These are phyloP conservation scores for Drosophila leonis DNA, from an alignment of 2,888 invertebrate species.

Conservation along the genomic window DNA sequence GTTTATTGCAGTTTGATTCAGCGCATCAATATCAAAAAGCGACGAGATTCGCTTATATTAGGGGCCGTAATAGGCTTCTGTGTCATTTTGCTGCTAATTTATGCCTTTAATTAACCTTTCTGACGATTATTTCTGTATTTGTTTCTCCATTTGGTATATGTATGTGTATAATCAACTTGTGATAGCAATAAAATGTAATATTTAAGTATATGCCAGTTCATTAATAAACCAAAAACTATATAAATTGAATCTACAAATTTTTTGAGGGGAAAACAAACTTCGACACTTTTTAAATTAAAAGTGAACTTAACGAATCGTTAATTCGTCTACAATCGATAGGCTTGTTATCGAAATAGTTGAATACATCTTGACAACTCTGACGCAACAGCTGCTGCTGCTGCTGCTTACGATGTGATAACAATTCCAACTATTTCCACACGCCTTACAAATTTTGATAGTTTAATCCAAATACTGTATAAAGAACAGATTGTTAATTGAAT, in stretches of 20 bases:
- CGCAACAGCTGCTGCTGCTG: constrained; percentile 70
- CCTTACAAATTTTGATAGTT: constrained; percentile 8
- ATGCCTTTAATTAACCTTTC: constrained; percentile 89
- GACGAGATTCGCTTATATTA: constrained; percentile 96
- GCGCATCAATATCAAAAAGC: constrained; percentile 96
- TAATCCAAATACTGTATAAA: constrained; percentile 54
- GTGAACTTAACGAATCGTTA: constrained; percentile 18
- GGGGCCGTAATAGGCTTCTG: constrained; percentile 95
- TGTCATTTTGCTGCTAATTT: constrained; percentile 93
- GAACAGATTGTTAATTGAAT: constrained; percentile 4
- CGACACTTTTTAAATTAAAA: constrained; percentile 2
- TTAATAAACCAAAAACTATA: constrained; percentile 10
- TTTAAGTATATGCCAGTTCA: constrained; percentile 36
- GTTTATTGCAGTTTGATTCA: constrained; percentile 90
- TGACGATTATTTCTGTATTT: constrained; percentile 47
- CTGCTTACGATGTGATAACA: constrained; percentile 71
- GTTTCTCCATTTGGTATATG: constrained; percentile 53
- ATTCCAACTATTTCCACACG: constrained; percentile 42
- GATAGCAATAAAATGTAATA: constrained; percentile 73
- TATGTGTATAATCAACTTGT: constrained; percentile 74
- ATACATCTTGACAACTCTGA: constrained; percentile 44
- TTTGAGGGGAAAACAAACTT: background rate
- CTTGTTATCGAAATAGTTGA: constrained; percentile 26
- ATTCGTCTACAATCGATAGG: constrained; percentile 17
- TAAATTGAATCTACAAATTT: background rate